phyloP scores from a whole-genome alignment of 2,888 invertebrate genomes.

The Euphydryas editha region DNA sequence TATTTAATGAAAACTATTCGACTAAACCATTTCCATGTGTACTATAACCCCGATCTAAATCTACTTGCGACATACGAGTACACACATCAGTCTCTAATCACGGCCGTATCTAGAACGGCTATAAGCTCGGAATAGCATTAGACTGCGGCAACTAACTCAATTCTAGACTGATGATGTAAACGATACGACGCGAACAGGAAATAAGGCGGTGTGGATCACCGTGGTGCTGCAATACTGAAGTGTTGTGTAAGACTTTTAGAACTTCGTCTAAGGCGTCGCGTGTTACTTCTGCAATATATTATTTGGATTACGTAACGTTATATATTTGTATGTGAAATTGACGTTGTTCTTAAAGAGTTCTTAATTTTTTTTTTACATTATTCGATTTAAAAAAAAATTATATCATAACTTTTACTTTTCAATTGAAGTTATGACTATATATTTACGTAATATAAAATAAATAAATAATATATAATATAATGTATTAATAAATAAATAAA shows the following conservation, averaged over 20 bases:
- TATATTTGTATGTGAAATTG: background rate
- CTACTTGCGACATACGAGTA: too few species aligned
- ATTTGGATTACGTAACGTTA: background rate
- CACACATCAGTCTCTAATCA: background rate
- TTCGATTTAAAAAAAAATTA: too few species aligned
- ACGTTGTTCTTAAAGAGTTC: too few species aligned
- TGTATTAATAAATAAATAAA: too few species aligned
- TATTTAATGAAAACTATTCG: too few species aligned
- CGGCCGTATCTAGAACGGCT: background rate
- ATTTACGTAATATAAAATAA: too few species aligned
- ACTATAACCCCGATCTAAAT: too few species aligned
- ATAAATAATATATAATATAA: too few species aligned
- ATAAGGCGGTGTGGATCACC: conserved; percentile 31
- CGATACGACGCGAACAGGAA: conserved; percentile 32
- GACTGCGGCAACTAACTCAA: conserved; percentile 34
- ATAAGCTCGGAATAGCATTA: conserved; percentile 21
- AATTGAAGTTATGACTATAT: too few species aligned
- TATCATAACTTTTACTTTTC: too few species aligned
- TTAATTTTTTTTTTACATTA: too few species aligned
- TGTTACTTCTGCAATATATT: background rate
- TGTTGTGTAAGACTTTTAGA: background rate
- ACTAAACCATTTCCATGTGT: too few species aligned
- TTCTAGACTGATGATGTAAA: conserved; percentile 27
- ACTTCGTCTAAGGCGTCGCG: background rate
- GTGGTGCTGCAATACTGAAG: conserved; percentile 17